phyloP scores from a whole-genome alignment of 2,797 vertebrate species.

The Pyrrhura leucotis region DNA sequence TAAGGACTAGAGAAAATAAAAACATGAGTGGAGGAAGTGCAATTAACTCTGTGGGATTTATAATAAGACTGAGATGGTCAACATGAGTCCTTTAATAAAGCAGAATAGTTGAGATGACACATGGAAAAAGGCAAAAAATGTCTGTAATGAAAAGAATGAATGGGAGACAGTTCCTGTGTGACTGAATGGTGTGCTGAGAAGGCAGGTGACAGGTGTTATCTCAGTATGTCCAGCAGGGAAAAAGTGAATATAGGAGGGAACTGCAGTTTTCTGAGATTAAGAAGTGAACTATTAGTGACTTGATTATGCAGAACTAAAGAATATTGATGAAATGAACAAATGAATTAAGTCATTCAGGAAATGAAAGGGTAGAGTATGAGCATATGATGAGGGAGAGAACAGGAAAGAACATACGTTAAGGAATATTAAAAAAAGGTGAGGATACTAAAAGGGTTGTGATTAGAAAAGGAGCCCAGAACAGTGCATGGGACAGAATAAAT shows the following conservation, averaged over 20 bases:
- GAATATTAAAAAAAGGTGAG: not conserved
- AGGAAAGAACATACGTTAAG: not conserved
- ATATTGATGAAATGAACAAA: not conserved
- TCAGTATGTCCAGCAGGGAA: not conserved
- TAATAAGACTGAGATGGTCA: not conserved
- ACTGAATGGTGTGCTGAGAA: not conserved
- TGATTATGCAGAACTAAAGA: not conserved
- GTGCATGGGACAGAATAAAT: not conserved
- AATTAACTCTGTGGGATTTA: not conserved
- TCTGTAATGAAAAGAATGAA: not conserved
- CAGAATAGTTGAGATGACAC: not conserved
- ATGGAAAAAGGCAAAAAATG: not conserved
- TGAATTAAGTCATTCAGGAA: not conserved
- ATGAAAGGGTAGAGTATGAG: not conserved
- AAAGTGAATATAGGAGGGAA: not conserved
- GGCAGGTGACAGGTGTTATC: not conserved
- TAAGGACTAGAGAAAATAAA: not conserved
- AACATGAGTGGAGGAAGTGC: not conserved
- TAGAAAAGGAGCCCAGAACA: not conserved
- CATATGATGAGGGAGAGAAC: not conserved
- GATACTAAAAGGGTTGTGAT: not conserved
- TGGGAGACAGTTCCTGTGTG: not conserved
- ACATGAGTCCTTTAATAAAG: not conserved
- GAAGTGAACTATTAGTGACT: not conserved
- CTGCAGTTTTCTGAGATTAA: not conserved